Percentiles rank a stretch among this genome's conserved stretches.
Conservation (phyloP, 2,888 invertebrate species). For the Synergus itoensis region DNA sequence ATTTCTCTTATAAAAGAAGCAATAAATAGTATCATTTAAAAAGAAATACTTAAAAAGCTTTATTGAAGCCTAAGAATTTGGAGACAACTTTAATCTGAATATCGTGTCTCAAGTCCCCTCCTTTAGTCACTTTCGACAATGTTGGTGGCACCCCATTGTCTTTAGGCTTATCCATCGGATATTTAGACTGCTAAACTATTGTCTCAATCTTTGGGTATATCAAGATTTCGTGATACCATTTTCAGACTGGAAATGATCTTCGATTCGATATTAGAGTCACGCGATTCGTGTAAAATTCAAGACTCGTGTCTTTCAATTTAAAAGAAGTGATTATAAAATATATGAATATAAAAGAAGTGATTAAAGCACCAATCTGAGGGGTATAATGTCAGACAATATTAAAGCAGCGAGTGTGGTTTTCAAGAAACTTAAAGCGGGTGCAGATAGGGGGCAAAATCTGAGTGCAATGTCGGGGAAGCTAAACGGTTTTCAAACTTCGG, state of each 20-base stretch:
- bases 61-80: neutral
- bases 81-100: constrained; percentile 40
- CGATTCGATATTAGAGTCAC: neutral
- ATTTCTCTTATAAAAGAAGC: no score
- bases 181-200: constrained; percentile 24
- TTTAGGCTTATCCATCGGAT: constrained; percentile 42
- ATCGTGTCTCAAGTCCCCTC: constrained; percentile 33
- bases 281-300: no score
- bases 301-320: neutral
- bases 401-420: constrained; percentile 13
- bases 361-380: neutral
- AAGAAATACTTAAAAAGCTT: neutral
- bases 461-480: constrained; percentile 26
- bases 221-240: neutral
- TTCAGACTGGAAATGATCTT: neutral
- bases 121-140: constrained; percentile 39
- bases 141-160: constrained; percentile 45
- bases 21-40: no score
- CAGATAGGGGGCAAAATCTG: constrained; percentile 33
- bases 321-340: no score
- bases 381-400: neutral
- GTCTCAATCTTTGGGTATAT: neutral
- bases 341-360: neutral
- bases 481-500: constrained; percentile 42
- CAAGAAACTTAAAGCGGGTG: neutral